phyloP scores from a whole-genome alignment of 2,797 vertebrate genomes.

The Cichlasoma orientale region DNA sequence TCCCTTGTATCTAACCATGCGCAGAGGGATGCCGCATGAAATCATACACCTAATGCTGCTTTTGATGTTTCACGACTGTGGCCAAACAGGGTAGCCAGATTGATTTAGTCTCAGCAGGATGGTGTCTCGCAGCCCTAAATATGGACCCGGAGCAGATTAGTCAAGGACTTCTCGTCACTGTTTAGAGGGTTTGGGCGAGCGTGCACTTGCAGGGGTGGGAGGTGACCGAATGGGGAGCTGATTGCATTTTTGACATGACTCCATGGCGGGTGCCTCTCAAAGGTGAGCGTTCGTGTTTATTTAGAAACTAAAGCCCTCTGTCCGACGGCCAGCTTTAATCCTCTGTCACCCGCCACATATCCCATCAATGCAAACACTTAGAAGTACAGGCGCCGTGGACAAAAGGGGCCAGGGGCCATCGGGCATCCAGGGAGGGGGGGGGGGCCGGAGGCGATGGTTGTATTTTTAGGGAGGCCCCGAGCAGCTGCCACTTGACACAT shows the following conservation, averaged over 20 bases:
- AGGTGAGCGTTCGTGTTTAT: conserved; percentile 80
- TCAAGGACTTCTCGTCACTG: conserved; percentile 70
- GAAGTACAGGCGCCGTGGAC: conserved; percentile 77
- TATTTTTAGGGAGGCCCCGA: conserved; percentile 79
- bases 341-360: conserved; percentile 76
- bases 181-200: conserved; percentile 53
- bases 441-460: conserved; percentile 45
- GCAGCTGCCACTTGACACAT: conserved; percentile 82
- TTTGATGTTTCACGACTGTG: conserved; percentile 60
- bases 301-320: conserved; percentile 79
- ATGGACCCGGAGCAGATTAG: conserved; percentile 60
- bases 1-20: conserved; percentile 52
- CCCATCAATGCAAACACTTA: conserved; percentile 78
- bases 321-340: conserved; percentile 74
- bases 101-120: conserved; percentile 62
- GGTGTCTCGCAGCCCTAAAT: conserved; percentile 67
- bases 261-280: conserved; percentile 67
- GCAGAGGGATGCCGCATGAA: conserved; percentile 49
- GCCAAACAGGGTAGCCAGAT: conserved; percentile 50
- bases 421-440: conserved; percentile 59
- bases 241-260: conserved; percentile 69
- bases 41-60: conserved; percentile 59
- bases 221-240: conserved; percentile 39
- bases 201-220: conserved; percentile 23
- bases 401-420: conserved; percentile 75